These are phyloP conservation scores for Drymodes brunneopygia DNA, from an alignment of 2,113 vertebrate genomes.

Conservation along the genomic window DNA sequence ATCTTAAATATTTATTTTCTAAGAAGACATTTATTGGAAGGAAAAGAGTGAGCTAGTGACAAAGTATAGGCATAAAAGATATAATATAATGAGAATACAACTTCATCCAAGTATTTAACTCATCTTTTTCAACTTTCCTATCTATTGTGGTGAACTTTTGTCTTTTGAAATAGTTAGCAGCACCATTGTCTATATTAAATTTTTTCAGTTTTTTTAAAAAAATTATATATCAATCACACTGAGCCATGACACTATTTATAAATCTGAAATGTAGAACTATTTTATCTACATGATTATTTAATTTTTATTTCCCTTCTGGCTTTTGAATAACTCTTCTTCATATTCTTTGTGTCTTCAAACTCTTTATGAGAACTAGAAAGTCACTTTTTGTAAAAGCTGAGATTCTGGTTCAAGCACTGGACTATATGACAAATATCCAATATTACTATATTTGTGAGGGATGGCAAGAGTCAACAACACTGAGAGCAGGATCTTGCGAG, in stretches of 20 bases:
- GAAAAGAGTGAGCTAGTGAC: not conserved
- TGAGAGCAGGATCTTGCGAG: not conserved
- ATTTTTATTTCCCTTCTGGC: not conserved
- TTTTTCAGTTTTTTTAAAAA: not conserved
- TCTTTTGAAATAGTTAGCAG: not conserved
- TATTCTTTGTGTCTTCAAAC: not conserved
- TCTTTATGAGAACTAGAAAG: not conserved
- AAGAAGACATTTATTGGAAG: not conserved
- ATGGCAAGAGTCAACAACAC: not conserved
- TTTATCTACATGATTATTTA: not conserved
- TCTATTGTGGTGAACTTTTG: not conserved
- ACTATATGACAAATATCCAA: not conserved
- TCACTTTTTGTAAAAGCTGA: not conserved
- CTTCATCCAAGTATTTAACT: not conserved
- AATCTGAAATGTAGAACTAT: not conserved
- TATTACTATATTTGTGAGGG: not conserved
- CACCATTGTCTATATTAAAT: not conserved
- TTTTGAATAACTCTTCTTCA: not conserved
- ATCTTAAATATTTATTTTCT: not conserved
- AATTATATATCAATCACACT: not conserved
- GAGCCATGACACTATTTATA: not conserved
- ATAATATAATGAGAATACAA: fast-evolving
- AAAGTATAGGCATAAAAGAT: not conserved
- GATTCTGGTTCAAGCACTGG: not conserved
- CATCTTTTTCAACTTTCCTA: not conserved